Conservation (phyloP, 2,888 invertebrate genomes). For the Panopea generosa region DNA sequence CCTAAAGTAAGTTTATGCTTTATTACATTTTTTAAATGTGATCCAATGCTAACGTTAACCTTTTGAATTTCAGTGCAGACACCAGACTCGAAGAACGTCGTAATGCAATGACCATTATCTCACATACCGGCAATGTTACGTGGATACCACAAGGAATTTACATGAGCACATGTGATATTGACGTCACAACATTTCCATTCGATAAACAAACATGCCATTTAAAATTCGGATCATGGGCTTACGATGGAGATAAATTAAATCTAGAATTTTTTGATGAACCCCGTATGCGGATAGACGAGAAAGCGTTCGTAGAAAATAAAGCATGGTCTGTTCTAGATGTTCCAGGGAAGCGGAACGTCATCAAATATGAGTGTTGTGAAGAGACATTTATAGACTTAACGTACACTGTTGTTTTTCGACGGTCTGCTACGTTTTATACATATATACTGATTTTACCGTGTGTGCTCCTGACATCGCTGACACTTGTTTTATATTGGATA, state of each 20-base stretch:
- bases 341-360: constrained; percentile 78
- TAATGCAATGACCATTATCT: constrained; percentile 83
- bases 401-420: constrained; percentile 79
- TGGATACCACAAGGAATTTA: constrained; percentile 83
- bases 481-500: constrained; percentile 85
- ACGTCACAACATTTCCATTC: constrained; percentile 84
- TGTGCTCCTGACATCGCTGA: constrained; percentile 84
- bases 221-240: constrained; percentile 85
- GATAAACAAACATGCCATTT: constrained; percentile 84
- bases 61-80: constrained; percentile 84
- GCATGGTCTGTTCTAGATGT: constrained; percentile 83
- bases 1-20: too few species aligned
- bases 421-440: constrained; percentile 83
- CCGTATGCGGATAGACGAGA: constrained; percentile 66
- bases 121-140: constrained; percentile 76
- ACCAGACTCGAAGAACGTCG: constrained; percentile 83
- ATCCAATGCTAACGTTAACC: too few species aligned
- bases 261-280: constrained; percentile 68
- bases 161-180: constrained; percentile 84
- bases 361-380: constrained; percentile 80
- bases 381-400: constrained; percentile 82
- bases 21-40: too few species aligned
- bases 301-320: constrained; percentile 83
- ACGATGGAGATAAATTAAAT: constrained; percentile 82
- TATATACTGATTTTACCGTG: constrained; percentile 85